These are phyloP conservation scores for Puma concolor DNA, from an alignment of 2,113 vertebrate genomes.

Conservation along the genomic window DNA sequence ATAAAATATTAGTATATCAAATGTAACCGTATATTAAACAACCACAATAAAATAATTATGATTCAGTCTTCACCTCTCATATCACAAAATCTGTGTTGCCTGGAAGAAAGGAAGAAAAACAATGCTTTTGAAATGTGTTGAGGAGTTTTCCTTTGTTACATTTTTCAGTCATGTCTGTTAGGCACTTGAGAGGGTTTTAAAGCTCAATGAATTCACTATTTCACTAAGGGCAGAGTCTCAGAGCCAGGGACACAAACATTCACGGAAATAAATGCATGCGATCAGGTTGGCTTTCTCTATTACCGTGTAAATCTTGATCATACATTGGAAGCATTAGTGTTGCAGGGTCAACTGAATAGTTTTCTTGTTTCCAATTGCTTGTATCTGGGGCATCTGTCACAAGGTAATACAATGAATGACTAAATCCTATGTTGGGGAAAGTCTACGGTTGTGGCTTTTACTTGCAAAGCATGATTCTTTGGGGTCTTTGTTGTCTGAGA, in stretches of 20 bases:
- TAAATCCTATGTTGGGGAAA: slow-evolving; percentile 48
- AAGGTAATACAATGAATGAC: background rate
- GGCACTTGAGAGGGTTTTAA: background rate
- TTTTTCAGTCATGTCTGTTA: background rate
- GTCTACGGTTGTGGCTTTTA: slow-evolving; percentile 48
- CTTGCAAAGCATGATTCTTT: slow-evolving; percentile 54
- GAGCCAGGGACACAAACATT: slow-evolving; percentile 33
- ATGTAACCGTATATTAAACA: background rate
- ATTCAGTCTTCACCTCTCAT: background rate
- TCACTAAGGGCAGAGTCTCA: background rate
- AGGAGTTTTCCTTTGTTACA: background rate
- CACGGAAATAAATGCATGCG: slow-evolving; percentile 9
- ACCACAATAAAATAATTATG: background rate
- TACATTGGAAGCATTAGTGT: background rate
- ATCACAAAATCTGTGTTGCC: background rate
- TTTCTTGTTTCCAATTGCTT: slow-evolving; percentile 57
- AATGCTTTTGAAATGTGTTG: background rate
- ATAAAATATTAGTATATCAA: background rate
- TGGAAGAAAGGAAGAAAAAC: background rate
- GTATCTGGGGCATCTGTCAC: slow-evolving; percentile 16
- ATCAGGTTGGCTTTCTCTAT: slow-evolving; percentile 10
- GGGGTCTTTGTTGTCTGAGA: slow-evolving; percentile 57
- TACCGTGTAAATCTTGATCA: slow-evolving; percentile 43
- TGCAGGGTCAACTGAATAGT: slow-evolving; percentile 10
- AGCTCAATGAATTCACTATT: background rate